Evolutionary conservation across 2,113 vertebrate genomes (phyloP).

Genomic region (Pontoporia blainvillei): DNA sequence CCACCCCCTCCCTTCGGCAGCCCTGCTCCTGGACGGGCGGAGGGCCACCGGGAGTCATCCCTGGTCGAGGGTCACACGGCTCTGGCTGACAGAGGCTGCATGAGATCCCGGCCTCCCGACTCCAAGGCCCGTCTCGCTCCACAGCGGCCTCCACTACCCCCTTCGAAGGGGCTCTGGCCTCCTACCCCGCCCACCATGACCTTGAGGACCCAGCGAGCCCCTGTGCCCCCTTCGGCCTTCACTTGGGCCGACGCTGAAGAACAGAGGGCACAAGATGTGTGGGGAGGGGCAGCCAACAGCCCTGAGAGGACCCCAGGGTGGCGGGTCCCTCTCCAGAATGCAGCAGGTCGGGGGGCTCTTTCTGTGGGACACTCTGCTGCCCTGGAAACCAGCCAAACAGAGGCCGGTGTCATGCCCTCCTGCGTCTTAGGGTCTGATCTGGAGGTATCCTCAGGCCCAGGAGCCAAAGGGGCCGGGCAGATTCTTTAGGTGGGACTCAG

Average conservation of each 20-base stretch:
- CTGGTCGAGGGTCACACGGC: rapidly evolving
- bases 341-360: neutral
- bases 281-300: neutral
- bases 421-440: rapidly evolving
- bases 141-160: rapidly evolving
- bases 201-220: neutral
- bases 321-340: neutral
- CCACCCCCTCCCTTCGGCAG: rapidly evolving
- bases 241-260: neutral
- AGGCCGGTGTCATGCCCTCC: rapidly evolving
- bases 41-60: rapidly evolving
- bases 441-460: neutral
- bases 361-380: neutral
- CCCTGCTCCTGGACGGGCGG: rapidly evolving
- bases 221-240: neutral
- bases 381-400: rapidly evolving
- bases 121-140: neutral
- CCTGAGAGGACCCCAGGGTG: neutral
- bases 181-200: neutral
- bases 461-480: neutral
- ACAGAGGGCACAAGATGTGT: rapidly evolving
- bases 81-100: neutral
- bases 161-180: neutral
- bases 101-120: neutral
- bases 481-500: neutral